Evolutionary conservation across 1,140 invertebrate genomes (phyloP).

Genomic region (Amphibalanus amphitrite): DNA sequence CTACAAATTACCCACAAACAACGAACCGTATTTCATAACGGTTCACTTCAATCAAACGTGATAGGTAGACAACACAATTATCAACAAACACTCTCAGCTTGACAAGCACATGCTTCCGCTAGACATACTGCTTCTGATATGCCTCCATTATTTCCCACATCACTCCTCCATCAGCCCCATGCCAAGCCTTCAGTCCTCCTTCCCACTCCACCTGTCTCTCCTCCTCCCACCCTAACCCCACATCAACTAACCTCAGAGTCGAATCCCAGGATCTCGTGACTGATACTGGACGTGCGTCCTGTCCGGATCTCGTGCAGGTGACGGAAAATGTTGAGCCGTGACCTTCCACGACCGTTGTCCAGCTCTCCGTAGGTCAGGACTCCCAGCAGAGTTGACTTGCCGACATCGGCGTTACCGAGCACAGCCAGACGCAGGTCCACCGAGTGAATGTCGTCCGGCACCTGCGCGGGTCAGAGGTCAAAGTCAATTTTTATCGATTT

Average conservation of each 20-base stretch:
- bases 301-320: slow-evolving; percentile 93
- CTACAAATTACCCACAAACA: too few species aligned
- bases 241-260: slow-evolving; percentile 30
- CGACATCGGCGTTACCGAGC: slow-evolving; percentile 79
- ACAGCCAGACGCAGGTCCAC: slow-evolving; percentile 80
- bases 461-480: slow-evolving; percentile 24
- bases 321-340: slow-evolving; percentile 84
- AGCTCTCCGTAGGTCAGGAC: slow-evolving; percentile 87
- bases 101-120: too few species aligned
- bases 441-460: slow-evolving; percentile 75
- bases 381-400: slow-evolving; percentile 82
- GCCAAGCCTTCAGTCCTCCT: too few species aligned
- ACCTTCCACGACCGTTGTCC: slow-evolving; percentile 87
- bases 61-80: too few species aligned
- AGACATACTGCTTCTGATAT: too few species aligned
- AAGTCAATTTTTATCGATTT: background rate
- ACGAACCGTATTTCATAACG: too few species aligned
- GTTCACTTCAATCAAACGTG: too few species aligned
- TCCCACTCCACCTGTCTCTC: too few species aligned
- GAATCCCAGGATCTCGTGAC: slow-evolving; percentile 91
- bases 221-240: too few species aligned
- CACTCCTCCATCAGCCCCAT: too few species aligned
- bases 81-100: too few species aligned
- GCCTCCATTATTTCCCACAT: too few species aligned
- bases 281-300: slow-evolving; percentile 88